Evolutionary conservation across 2,113 vertebrate genomes (phyloP).

Genomic region (Zingel zingel): DNA sequence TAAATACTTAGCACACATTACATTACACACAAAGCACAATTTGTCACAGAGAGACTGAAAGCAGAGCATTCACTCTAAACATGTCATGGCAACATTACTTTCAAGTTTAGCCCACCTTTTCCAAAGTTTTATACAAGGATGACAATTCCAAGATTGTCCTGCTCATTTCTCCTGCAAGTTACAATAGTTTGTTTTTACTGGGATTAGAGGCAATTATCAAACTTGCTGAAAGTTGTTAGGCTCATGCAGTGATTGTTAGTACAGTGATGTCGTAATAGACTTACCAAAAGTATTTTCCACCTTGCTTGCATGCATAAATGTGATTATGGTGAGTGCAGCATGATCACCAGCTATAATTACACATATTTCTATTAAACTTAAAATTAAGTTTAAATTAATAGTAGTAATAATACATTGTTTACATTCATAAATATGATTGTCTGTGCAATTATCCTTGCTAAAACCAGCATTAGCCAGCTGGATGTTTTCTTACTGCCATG

Average conservation of each 20-base stretch:
- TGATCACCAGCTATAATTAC: constrained; percentile 69
- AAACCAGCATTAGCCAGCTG: constrained; percentile 55
- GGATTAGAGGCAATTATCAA: constrained; percentile 9
- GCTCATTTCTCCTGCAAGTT: not conserved
- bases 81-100: not conserved
- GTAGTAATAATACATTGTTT: no score
- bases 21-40: constrained; percentile 40
- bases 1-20: constrained; percentile 54
- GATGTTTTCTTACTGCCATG: constrained; percentile 40
- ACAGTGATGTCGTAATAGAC: constrained; percentile 42
- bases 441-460: constrained; percentile 19
- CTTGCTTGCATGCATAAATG: constrained; percentile 57
- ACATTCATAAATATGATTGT: constrained; percentile 60
- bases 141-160: not conserved
- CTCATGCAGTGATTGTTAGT: constrained; percentile 47
- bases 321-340: constrained; percentile 64
- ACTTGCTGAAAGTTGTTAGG: constrained; percentile 23
- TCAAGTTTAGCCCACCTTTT: not conserved
- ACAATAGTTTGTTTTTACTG: constrained; percentile 8
- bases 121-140: constrained; percentile 16
- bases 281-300: constrained; percentile 59
- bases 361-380: constrained; percentile 57
- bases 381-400: constrained; percentile 42
- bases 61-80: constrained; percentile 28
- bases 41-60: constrained; percentile 55